Base-by-base conservation (phyloP, 2,888 invertebrate species). In the Spodoptera exigua region DNA sequence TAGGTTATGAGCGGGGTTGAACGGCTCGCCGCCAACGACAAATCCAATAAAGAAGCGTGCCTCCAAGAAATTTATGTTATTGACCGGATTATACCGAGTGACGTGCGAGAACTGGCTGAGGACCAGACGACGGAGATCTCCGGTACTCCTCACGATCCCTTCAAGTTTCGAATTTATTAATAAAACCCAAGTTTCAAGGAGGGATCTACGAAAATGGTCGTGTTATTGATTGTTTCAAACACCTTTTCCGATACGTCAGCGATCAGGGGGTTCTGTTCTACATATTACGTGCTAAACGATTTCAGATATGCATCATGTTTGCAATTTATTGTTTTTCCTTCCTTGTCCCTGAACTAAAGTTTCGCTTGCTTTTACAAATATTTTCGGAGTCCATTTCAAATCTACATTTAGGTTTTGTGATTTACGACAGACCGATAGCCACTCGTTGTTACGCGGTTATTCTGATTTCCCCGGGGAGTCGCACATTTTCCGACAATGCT, bases 51-150 rank as follows among this genome's bases (percentile, higher is more conserved):
- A 90, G 91, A 88, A 87, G 82, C 86, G 81, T 87, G 88, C 87
- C 86, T 87, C 84, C 79, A 84, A 90, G 85, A 91, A 91, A 91
- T 91, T 90, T 92, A 92, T 92, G 91, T 91, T 91, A 92, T 91
- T 92, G 91, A 90, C 90, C 91, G 89, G 89, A 90, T 91, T 92
- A 91, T 91, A 84, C 81, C 82, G 84, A 87, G 83, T 90, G 91
- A 91, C 91, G 89, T 89, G 89, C 81, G 86, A 88, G 86, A 86
- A 82, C 83, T 81, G 82, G 79, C 75, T 81, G 77, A 75, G 76
- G 75, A 76, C 92, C 89, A 90, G 75, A 46, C 43, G 72, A 78
- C 18, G 18, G 11, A 83, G 91, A 87, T 58, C 90, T 74, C 74
- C 72, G 68, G 71, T 76, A 77, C 78, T 77, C 69, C 70, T 71